Evolutionary conservation across 2,113 vertebrate species (phyloP).

Genomic region (Phainopepla nitens): DNA sequence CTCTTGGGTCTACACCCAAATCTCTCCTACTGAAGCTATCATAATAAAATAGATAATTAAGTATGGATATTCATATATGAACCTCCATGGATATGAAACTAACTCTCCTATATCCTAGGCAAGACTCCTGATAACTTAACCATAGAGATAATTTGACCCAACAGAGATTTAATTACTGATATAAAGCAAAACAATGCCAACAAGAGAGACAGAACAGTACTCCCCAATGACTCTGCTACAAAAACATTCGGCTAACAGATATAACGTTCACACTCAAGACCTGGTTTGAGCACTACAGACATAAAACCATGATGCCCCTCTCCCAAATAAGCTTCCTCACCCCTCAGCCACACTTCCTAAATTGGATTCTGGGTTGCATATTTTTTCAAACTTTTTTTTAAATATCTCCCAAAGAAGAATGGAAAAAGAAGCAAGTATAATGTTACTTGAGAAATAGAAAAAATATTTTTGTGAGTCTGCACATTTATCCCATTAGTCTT

Average conservation of each 20-base stretch:
- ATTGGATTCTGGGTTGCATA: not conserved
- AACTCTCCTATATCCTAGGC: not conserved
- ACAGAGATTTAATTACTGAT: conserved; percentile 43
- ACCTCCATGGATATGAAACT: not conserved
- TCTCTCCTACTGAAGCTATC: not conserved
- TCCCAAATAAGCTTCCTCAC: not conserved
- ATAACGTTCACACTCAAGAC: not conserved
- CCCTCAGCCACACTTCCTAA: not conserved
- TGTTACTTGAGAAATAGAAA: not conserved
- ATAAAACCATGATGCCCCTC: not conserved
- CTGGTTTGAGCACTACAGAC: not conserved
- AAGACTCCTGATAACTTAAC: conserved; percentile 1
- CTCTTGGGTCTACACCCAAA: not conserved
- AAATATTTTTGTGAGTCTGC: not conserved
- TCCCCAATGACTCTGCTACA: not conserved
- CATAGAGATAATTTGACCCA: conserved; percentile 8
- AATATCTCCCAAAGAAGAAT: not conserved
- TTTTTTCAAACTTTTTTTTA: not conserved
- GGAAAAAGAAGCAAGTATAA: not conserved
- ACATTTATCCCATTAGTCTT: not conserved
- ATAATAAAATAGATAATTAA: not conserved
- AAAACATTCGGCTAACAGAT: not conserved
- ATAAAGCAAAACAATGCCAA: conserved; percentile 30
- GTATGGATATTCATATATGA: not conserved
- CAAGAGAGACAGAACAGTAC: not conserved